These are phyloP conservation scores for Temnothorax nylanderi DNA, from an alignment of 1,140 invertebrate species.

Conservation along the genomic window DNA sequence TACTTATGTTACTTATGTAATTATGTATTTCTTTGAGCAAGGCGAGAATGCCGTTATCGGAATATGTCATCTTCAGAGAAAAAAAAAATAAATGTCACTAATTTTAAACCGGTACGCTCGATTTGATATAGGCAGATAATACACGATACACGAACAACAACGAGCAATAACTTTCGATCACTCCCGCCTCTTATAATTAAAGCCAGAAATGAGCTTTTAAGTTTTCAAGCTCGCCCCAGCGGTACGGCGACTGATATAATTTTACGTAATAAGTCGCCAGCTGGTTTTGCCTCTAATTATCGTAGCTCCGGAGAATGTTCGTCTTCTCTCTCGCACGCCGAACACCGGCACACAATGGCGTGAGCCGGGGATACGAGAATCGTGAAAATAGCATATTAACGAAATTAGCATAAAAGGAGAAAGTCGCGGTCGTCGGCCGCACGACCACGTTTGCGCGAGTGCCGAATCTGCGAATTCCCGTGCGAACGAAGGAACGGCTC, in stretches of 20 bases:
- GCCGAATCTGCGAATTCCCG: constrained; percentile 70
- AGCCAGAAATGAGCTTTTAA: neutral
- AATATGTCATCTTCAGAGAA: neutral
- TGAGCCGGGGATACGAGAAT: constrained; percentile 66
- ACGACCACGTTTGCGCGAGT: constrained; percentile 73
- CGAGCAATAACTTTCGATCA: neutral
- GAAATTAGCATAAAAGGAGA: constrained; percentile 84
- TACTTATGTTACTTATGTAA: constrained; percentile 3
- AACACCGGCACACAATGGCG: constrained; percentile 22
- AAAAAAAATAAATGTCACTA: neutral
- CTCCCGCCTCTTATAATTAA: neutral
- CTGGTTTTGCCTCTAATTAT: constrained; percentile 53
- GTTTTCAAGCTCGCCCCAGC: neutral
- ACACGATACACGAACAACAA: neutral
- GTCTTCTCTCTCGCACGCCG: constrained; percentile 17
- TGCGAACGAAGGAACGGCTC: constrained; percentile 23
- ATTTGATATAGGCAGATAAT: neutral
- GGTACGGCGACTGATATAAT: constrained; percentile 6
- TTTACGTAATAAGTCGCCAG: constrained; percentile 60
- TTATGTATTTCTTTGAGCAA: constrained; percentile 5
- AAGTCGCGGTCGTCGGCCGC: constrained; percentile 82
- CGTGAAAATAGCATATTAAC: constrained; percentile 83
- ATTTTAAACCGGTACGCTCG: neutral
- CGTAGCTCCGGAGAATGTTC: constrained; percentile 30
- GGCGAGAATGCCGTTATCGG: neutral